Evolutionary conservation across 2,113 vertebrate species (phyloP).

Genomic region (Prionailurus viverrinus): DNA sequence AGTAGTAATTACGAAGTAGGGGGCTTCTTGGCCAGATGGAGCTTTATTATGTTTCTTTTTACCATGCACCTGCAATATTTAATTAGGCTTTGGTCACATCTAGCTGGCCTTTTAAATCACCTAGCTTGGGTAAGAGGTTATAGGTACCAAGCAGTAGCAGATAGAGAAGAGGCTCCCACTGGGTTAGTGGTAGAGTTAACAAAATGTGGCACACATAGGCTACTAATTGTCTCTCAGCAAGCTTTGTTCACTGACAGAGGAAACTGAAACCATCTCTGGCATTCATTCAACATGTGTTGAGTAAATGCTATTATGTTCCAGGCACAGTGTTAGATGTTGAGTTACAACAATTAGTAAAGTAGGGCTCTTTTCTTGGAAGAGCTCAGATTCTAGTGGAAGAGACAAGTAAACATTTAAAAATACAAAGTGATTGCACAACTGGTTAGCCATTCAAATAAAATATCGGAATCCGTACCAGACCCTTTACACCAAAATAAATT

Average conservation of each 20-base stretch:
- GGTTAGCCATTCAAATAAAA: slow-evolving; percentile 45
- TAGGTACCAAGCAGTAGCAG: slow-evolving; percentile 50
- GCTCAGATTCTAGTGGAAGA: slow-evolving; percentile 7
- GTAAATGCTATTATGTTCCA: slow-evolving; percentile 11
- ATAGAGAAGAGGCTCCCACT: slow-evolving; percentile 55
- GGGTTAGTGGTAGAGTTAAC: slow-evolving; percentile 9
- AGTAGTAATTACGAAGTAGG: slow-evolving; percentile 58
- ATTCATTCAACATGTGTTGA: slow-evolving; percentile 10
- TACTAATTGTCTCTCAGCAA: slow-evolving; percentile 58
- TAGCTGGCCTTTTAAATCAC: slow-evolving; percentile 59
- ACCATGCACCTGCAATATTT: slow-evolving; percentile 17
- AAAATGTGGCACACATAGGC: slow-evolving; percentile 47
- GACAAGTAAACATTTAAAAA: slow-evolving; percentile 45
- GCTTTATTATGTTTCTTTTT: slow-evolving; percentile 66
- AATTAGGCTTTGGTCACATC: slow-evolving; percentile 49
- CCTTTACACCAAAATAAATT: slow-evolving; percentile 43
- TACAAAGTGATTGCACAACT: not conserved
- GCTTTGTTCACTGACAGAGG: slow-evolving; percentile 35
- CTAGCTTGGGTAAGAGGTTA: slow-evolving; percentile 58
- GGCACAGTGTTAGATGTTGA: slow-evolving; percentile 14
- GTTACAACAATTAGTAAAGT: slow-evolving; percentile 41
- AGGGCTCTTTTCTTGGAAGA: slow-evolving; percentile 50
- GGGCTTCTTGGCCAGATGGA: slow-evolving; percentile 66
- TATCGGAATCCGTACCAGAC: not conserved
- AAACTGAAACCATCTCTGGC: slow-evolving; percentile 45